phyloP scores from a whole-genome alignment of 53 echinoderm and acorn worm species.

The Patiria pectinifera region DNA sequence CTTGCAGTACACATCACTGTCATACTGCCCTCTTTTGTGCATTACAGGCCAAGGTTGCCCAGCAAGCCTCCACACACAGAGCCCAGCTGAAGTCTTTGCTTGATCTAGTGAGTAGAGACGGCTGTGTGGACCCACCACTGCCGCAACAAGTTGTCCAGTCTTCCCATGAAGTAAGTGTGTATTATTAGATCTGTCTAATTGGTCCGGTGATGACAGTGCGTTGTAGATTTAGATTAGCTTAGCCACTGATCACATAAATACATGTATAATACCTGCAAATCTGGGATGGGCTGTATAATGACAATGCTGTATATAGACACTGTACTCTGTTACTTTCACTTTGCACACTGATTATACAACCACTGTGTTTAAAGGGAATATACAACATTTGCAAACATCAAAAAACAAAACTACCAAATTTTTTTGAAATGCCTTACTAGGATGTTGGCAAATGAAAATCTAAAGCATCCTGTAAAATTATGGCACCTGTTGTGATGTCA shows the following conservation, averaged over 20 bases:
- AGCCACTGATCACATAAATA: neutral
- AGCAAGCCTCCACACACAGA: slow-evolving; percentile 28
- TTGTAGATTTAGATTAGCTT: neutral
- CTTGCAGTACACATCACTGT: neutral
- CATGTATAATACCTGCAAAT: too few species aligned
- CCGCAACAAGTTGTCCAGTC: neutral
- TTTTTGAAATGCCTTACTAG: too few species aligned
- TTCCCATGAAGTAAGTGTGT: neutral
- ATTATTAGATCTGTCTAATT: neutral
- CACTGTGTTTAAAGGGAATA: too few species aligned
- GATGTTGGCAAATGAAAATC: too few species aligned
- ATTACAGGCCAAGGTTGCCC: slow-evolving; percentile 28
- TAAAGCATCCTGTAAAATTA: too few species aligned
- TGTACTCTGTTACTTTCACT: too few species aligned
- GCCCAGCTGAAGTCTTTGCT: slow-evolving; percentile 35
- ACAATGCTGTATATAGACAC: too few species aligned
- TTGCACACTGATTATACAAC: too few species aligned
- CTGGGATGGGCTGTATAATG: too few species aligned
- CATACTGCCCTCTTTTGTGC: slow-evolving; percentile 54
- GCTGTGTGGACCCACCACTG: neutral
- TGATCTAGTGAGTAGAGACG: slow-evolving; percentile 7
- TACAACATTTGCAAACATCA: too few species aligned
- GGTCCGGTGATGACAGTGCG: neutral
- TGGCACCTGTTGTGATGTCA: too few species aligned
- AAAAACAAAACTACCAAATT: too few species aligned